Base-by-base conservation (phyloP, 1,140 invertebrate genomes). In the Hylaeus anthracinus region DNA sequence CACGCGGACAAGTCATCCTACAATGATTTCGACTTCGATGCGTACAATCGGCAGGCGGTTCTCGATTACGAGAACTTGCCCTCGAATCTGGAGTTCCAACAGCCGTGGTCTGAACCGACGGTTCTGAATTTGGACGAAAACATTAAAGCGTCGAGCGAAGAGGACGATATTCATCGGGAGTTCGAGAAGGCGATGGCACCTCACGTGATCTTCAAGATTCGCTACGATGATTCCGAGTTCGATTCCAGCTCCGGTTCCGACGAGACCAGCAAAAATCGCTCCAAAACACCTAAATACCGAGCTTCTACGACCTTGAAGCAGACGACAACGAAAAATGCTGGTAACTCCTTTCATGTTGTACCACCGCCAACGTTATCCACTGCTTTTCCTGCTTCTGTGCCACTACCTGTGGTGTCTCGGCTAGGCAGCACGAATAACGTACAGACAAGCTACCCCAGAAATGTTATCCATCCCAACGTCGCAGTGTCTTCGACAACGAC, bases 151-250 rank as follows among this genome's bases (percentile, higher is more conserved):
- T 45, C 73, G 9, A 55, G 76, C 12, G 77, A 85, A n/a, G 55
- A 73, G 14, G 53, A 85, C n/a, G 58, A 71, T 56, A 10, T 84
- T 37, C 88, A 88, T 63, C 65, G 83, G 2, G 82, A 74, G 5
- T 92, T 92, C 12, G 89, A 91, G 72, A 86, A 85, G 3, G 89
- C 85, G 0, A 92, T 91, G 89, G 90, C 91, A 58, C 88, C 92
- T 0, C 91, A 92, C 70, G 92, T 93, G 53, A 84, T 93, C 14
- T 93, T 93, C 71, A 91, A 92, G 64, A 92, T 93, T n/a, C 82
- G 90, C 0, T 91, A 91, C 79, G 92, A 93, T 58, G 93, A 93
- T 58, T 90, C 91, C 0, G 91, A 92, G 3, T 90, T 91, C 61
- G 91, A 93, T 48, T 90, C 90, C 1, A 88, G 74, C 8, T 91